Evolutionary conservation across 2,888 invertebrate species (phyloP).

Genomic region (Charanyca ferruginea): DNA sequence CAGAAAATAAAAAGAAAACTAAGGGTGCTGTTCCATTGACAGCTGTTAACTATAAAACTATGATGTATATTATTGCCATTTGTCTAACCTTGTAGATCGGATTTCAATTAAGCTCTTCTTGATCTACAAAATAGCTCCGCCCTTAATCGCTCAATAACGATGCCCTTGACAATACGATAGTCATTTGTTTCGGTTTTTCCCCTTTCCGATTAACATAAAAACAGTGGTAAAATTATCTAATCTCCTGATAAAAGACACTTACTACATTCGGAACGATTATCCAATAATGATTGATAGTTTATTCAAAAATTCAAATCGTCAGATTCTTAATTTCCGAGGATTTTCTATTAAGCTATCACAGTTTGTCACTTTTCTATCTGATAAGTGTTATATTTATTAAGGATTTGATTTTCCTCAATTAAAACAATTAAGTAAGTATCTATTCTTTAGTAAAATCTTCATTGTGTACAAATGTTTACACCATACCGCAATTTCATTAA

Average conservation of each 20-base stretch:
- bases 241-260: conserved; percentile 27
- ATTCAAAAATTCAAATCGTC: conserved; percentile 10
- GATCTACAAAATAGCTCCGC: too few species aligned
- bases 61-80: too few species aligned
- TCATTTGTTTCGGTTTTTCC: conserved; percentile 31
- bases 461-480: too few species aligned
- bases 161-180: not conserved
- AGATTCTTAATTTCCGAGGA: not conserved
- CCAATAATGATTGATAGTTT: conserved; percentile 27
- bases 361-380: not conserved
- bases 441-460: too few species aligned
- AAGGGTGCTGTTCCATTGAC: too few species aligned
- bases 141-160: too few species aligned
- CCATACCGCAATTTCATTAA: too few species aligned
- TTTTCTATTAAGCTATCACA: conserved; percentile 5
- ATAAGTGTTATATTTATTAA: not conserved
- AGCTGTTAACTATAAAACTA: too few species aligned
- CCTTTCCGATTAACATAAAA: conserved; percentile 28
- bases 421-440: not conserved
- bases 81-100: too few species aligned
- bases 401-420: not conserved
- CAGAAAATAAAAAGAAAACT: too few species aligned
- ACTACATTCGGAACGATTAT: conserved; percentile 31
- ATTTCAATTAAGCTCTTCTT: too few species aligned
- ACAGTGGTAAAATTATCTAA: conserved; percentile 38